Base-by-base conservation (phyloP, 2,797 vertebrate genomes). In the Squalus acanthias region DNA sequence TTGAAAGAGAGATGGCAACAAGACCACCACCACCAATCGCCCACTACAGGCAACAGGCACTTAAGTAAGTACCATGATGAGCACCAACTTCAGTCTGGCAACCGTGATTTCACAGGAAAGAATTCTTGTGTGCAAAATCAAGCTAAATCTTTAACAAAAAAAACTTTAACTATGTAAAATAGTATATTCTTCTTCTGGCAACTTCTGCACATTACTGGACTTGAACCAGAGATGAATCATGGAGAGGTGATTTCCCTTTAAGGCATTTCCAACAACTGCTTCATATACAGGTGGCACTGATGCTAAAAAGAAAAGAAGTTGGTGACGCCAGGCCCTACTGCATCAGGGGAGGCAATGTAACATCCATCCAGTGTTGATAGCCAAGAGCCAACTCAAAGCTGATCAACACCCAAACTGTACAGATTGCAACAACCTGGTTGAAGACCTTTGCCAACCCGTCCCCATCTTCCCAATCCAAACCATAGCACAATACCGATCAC, bases 11-110 rank as follows among this genome's bases (percentile, higher is more conserved):
- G 97, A 98, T 97, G 13, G 96, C 98, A 33, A 97, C 96, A 3
- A 98, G 98, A 96, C 98, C 99, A 96, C 99, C 99, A 67, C 99
- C 99, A 96, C 99, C 99, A 91, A 99, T 99, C 97, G 98, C 99
- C 97, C 99, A 99, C 96, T 98, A 98, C 97, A 99, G 99, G 97
- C 99, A 99, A 96, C 98, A 98, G 97, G 97, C 97, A 97, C 98
- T 98, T 98, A 99, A 98, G 99, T 99, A 98, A 97, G 98, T 96
- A 96, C 72, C 96, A 96, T 65, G 65, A 70, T 26, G 70, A 24
- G 46, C 24, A 57, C 7, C n/a, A 63, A 8, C 15, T 20, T 72
- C 33, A 50, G 20, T n/a, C 96, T 79, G 39, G 39, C 17, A 39
- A 88, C 50, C 57, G 22, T 94, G 24, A 94, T 94, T 60, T 91